Evolutionary conservation across 2,888 invertebrate species (phyloP), one percentile per base, ranked within the genome.

Genomic region (Amiota communis): DNA sequence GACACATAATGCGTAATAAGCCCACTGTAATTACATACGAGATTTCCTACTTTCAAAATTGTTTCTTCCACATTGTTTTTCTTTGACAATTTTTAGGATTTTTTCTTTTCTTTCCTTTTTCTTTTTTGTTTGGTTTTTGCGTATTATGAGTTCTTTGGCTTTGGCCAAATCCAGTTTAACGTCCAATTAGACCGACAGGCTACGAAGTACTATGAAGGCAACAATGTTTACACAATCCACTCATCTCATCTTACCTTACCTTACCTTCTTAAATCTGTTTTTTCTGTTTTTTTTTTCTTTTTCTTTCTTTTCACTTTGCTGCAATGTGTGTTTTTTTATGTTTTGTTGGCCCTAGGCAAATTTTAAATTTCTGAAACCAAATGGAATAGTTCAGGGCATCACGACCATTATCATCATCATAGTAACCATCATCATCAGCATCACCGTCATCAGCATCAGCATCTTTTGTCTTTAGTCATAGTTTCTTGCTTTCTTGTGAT

Each of bases 11-110:
- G 61, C 61, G 51, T 61, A 70, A 48, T 70, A 61, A 70, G 70
- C 70, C 61, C 20, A 59, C 23, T 48, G 61, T 61, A 70, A 70
- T 70, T 70, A 23, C 49, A 70, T 36, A n/a, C 70, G 47, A 46
- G 57, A 59, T 70, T 70, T 61, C 13, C 70, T 49, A 59, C 70
- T 70, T 70, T 68, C 68, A 53, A 36, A 36, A 36, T 36, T 36
- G 36, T 36, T 36, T 36, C 36, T 36, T 36, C 8, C 36, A 2
- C 6, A 6, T 6, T 56, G 36, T 53, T 56, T 36, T 12, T 13
- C n/a, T 47, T 36, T 13, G 20, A 46, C 63, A 12, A 53, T 13
- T 4, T 23, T 1, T 23, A 23, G 23, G 23, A 23, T 46, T 8
- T 11, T 48, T 65, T 9, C 48, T 23, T 8, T 47, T 53, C n/a